These are phyloP conservation scores for Brachyptera putata DNA, from an alignment of 2,888 invertebrate species.

Conservation along the genomic window DNA sequence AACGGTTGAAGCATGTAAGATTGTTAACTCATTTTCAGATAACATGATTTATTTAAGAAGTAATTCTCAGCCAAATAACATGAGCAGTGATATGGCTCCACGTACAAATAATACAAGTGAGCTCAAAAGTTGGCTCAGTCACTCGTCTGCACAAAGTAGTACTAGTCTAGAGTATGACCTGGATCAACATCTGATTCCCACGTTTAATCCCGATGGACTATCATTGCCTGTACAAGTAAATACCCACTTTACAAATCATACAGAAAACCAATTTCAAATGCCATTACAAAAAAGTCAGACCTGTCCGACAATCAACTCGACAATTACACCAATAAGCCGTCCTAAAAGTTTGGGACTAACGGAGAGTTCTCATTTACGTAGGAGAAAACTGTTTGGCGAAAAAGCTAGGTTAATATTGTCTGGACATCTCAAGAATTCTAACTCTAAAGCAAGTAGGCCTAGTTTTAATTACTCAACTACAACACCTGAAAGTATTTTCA, in stretches of 20 bases:
- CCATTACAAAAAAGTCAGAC: no score
- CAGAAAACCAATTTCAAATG: no score
- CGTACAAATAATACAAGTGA: neutral
- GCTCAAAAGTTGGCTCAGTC: slow-evolving; percentile 1
- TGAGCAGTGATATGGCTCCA: neutral
- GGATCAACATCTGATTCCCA: neutral
- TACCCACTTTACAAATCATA: no score
- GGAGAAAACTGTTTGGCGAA: neutral
- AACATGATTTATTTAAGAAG: no score
- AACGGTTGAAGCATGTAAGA: neutral
- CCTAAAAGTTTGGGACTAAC: neutral
- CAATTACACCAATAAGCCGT: neutral
- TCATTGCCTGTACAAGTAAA: neutral
- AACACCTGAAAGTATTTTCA: neutral
- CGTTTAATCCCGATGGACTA: no score
- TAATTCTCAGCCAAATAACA: slow-evolving; percentile 4
- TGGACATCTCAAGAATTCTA: neutral
- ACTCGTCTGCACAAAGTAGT: neutral
- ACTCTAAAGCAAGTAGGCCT: neutral
- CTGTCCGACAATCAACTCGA: no score
- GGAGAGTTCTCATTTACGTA: neutral
- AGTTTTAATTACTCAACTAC: neutral
- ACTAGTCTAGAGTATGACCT: neutral
- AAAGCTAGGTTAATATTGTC: neutral
- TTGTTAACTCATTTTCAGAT: no score